These are phyloP conservation scores for Bimastos eiseni DNA, from an alignment of 2,888 invertebrate genomes.

Conservation along the genomic window DNA sequence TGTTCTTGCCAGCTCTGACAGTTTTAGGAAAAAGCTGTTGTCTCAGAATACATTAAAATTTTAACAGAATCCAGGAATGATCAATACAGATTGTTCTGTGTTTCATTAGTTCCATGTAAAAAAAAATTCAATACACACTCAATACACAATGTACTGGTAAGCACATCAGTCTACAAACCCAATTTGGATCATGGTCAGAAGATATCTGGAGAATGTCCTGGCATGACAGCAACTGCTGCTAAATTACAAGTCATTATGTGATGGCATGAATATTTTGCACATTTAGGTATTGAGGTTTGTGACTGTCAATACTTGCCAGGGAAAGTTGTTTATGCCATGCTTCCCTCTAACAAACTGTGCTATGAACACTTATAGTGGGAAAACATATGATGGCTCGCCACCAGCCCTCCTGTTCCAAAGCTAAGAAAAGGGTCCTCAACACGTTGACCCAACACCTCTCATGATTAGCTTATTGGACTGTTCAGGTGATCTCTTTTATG, in stretches of 20 bases:
- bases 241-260: not conserved
- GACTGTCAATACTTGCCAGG: not conserved
- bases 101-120: not conserved
- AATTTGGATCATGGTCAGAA: not conserved
- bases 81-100: not conserved
- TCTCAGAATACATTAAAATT: not conserved
- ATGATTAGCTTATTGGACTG: not conserved
- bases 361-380: not conserved
- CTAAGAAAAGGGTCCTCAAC: not conserved
- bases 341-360: not conserved
- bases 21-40: constrained; percentile 9
- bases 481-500: not conserved
- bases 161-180: not conserved
- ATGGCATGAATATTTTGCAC: too few relatives aligned
- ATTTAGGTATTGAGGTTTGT: not conserved
- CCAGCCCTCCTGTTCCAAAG: not conserved
- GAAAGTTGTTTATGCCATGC: not conserved
- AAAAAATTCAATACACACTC: not conserved
- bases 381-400: not conserved
- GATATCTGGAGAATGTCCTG: not conserved
- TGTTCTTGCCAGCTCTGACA: not conserved
- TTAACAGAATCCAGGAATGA: not conserved
- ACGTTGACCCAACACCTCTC: not conserved
- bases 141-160: not conserved
- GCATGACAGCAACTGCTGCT: not conserved